Evolutionary conservation across 2,888 invertebrate species (phyloP).

Genomic region (Leuctra nigra): DNA sequence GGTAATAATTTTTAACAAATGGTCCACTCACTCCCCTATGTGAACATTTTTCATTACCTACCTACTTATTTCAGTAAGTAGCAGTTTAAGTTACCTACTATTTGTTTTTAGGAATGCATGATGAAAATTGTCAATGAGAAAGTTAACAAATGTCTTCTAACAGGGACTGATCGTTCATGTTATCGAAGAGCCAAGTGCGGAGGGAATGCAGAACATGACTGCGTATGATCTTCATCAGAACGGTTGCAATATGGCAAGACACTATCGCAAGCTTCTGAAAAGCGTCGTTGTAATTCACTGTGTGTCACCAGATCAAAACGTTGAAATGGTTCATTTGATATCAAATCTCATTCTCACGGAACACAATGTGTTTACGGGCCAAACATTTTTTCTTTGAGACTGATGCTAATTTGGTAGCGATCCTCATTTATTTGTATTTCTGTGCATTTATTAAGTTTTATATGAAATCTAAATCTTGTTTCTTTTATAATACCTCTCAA

Average conservation of each 20-base stretch:
- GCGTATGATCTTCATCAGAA: slow-evolving; percentile 33
- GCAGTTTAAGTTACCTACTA: too few species aligned
- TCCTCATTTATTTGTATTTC: neutral
- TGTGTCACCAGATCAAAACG: slow-evolving; percentile 30
- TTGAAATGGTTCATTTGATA: slow-evolving; percentile 31
- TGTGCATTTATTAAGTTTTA: too few species aligned
- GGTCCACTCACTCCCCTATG: too few species aligned
- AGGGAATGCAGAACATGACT: slow-evolving; percentile 32
- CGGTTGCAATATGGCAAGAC: slow-evolving; percentile 32
- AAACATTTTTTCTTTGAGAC: slow-evolving; percentile 33
- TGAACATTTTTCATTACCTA: too few species aligned
- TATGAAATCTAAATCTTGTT: too few species aligned
- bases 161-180: slow-evolving; percentile 33
- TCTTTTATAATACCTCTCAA: too few species aligned
- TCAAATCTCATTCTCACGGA: slow-evolving; percentile 31
- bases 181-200: slow-evolving; percentile 31
- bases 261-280: slow-evolving; percentile 33
- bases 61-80: too few species aligned
- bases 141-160: neutral
- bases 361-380: slow-evolving; percentile 32
- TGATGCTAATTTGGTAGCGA: neutral
- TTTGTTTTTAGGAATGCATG: too few species aligned
- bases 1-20: too few species aligned
- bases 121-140: neutral
- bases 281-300: slow-evolving; percentile 33